Evolutionary conservation across 2,888 invertebrate species (phyloP).

Genomic region (Tinea pellionella): DNA sequence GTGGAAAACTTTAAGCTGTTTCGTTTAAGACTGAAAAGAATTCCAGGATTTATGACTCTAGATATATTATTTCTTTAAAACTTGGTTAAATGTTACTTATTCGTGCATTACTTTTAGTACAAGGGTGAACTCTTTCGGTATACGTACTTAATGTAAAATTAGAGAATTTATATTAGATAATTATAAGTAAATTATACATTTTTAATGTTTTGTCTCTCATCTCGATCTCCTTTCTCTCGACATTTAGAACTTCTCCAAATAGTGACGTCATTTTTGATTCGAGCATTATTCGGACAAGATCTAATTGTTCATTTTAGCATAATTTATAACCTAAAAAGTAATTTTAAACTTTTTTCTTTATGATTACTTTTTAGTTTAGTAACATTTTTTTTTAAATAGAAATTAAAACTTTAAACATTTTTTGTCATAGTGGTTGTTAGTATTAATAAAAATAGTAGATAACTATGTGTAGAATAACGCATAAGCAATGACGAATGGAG

Average conservation of each 20-base stretch:
- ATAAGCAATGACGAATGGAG: conserved; percentile 33
- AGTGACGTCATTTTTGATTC: conserved; percentile 19
- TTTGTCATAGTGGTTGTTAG: not conserved
- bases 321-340: not conserved
- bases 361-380: not conserved
- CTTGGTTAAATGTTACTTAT: conserved; percentile 34
- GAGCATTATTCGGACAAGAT: conserved; percentile 34
- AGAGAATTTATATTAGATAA: conserved; percentile 67
- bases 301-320: conserved; percentile 22
- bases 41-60: conserved; percentile 57
- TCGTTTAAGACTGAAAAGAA: conserved; percentile 59
- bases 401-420: not conserved
- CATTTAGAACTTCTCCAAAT: conserved; percentile 45
- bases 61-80: conserved; percentile 30
- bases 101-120: conserved; percentile 51
- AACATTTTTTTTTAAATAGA: not conserved
- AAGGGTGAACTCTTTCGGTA: conserved; percentile 66
- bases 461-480: conserved; percentile 1
- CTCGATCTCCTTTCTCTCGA: conserved; percentile 18
- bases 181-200: conserved; percentile 64
- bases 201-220: conserved; percentile 58
- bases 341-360: conserved; percentile 6
- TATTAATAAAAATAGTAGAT: not conserved
- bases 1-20: not conserved
- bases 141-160: conserved; percentile 69